phyloP scores from a whole-genome alignment of 2,888 invertebrate genomes.

The Drosophila austrosaltans region DNA sequence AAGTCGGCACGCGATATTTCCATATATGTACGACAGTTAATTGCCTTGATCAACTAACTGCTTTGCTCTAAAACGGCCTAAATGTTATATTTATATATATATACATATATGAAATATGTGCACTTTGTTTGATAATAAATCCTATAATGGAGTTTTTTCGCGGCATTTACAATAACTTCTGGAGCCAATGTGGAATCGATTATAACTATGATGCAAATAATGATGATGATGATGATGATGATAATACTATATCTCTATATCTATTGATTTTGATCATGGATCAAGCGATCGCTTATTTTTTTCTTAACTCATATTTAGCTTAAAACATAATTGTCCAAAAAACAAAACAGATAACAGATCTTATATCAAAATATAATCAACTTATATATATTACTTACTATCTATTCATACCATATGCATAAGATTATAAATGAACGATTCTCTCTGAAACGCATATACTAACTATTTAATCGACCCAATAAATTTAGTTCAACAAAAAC shows the following conservation, averaged over 20 bases:
- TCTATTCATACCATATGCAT: constrained; percentile 58
- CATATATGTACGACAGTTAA: neutral
- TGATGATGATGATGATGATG: constrained; percentile 29
- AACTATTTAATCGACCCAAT: constrained; percentile 82
- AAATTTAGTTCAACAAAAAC: constrained; percentile 85
- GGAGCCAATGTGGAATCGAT: constrained; percentile 35
- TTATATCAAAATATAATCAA: constrained; percentile 16
- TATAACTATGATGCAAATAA: constrained; percentile 24
- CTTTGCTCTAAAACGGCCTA: neutral
- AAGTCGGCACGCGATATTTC: neutral
- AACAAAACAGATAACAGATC: constrained; percentile 32
- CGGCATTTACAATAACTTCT: constrained; percentile 39
- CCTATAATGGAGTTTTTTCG: constrained; percentile 26
- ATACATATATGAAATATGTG: constrained; percentile 59
- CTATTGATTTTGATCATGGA: constrained; percentile 63
- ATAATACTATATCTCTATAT: constrained; percentile 52
- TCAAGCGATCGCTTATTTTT: constrained; percentile 47
- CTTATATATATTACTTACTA: constrained; percentile 59
- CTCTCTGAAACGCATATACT: constrained; percentile 82
- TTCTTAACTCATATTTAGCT: constrained; percentile 53
- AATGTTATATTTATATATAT: constrained; percentile 53
- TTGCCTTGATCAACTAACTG: neutral
- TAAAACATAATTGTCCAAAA: constrained; percentile 54
- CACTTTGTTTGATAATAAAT: constrained; percentile 63
- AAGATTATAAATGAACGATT: constrained; percentile 68